Base-by-base conservation (phyloP, 2,888 invertebrate genomes). In the Trilocha varians region DNA sequence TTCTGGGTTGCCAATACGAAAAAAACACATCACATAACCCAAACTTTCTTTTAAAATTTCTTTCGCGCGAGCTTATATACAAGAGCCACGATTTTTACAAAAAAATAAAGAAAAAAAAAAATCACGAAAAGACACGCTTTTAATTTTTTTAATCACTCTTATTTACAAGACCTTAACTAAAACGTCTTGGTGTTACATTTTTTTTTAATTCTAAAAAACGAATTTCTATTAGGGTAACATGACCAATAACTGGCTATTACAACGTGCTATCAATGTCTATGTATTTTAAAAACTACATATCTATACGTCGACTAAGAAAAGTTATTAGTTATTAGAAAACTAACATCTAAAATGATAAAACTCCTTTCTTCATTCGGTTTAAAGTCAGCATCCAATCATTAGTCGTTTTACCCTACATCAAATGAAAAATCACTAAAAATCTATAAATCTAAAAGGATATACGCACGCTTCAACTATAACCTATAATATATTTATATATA, bases 101-200 rank as follows among this genome's bases (percentile, higher is more conserved):
- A n/a, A n/a, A n/a, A n/a, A n/a, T n/a, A n/a, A n/a, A n/a, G n/a
- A n/a, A n/a, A n/a, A n/a, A n/a, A n/a, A n/a, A n/a, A n/a, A n/a
- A n/a, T n/a, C n/a, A n/a, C n/a, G n/a, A n/a, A n/a, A n/a, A n/a
- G n/a, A n/a, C 13, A 35, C 38, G 13, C 46, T 47, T 37, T 39
- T 40, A 41, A 16, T 40, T 47, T 57, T 45, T 57, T 49, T 53
- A 48, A 48, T 54, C 46, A 52, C 50, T 53, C 43, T 50, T 65
- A 65, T 65, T 56, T 78, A 78, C 78, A 77, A 55, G 56, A 61
- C 52, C 63, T 62, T 70, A 69, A 58, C 57, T 56, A 62, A 61
- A 70, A 67, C 64, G 53, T 67, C 57, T 82, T 82, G 82, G 79
- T 82, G 82, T 83, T 57, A 74, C 73, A 66, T 65, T 73, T 67